These are phyloP conservation scores for Nyctibius bracteatus DNA, from an alignment of 2,113 vertebrate genomes.

Conservation along the genomic window DNA sequence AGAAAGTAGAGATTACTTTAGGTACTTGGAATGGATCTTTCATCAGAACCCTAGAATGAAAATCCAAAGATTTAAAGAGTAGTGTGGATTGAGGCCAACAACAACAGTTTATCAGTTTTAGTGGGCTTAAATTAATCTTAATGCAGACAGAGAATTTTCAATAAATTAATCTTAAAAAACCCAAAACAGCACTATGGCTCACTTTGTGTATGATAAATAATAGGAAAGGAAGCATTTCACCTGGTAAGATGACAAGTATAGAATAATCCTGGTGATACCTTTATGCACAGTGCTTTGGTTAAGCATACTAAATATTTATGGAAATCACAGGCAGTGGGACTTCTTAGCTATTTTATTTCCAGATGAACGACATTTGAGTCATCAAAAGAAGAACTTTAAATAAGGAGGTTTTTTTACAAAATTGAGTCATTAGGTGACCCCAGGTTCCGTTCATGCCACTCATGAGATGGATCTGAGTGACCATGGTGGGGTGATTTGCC, in stretches of 20 bases:
- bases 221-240: neutral
- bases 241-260: neutral
- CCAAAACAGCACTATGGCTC: neutral
- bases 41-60: conserved; percentile 1
- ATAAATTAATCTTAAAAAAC: conserved; percentile 16
- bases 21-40: conserved; percentile 29
- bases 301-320: conserved; percentile 38
- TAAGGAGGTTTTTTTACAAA: neutral
- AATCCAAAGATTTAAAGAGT: conserved; percentile 44
- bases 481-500: neutral
- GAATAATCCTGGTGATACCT: conserved; percentile 17
- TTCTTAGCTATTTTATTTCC: neutral
- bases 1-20: conserved; percentile 42
- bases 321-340: neutral
- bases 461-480: neutral
- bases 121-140: conserved; percentile 38
- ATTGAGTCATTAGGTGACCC: neutral
- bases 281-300: conserved; percentile 3
- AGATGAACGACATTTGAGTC: neutral
- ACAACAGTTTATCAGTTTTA: conserved; percentile 40
- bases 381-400: conserved; percentile 34
- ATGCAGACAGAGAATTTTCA: conserved; percentile 27
- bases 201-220: conserved; percentile 17
- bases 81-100: neutral
- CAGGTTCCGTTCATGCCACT: neutral